phyloP scores from a whole-genome alignment of 64 coral and sea anemone genomes.

The Montipora capricornis region DNA sequence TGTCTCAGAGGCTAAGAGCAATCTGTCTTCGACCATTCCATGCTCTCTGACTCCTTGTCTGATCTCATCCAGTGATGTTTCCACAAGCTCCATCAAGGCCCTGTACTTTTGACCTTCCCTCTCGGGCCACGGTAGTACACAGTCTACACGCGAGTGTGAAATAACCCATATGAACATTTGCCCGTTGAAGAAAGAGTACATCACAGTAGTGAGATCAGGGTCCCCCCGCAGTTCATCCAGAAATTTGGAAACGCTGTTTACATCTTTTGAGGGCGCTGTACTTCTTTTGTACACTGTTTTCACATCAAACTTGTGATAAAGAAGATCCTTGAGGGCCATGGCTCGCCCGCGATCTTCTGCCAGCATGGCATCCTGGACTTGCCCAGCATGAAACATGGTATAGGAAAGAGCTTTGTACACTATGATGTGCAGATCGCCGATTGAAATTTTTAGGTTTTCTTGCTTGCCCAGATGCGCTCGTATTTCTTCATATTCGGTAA shows the following conservation, averaged over 20 bases:
- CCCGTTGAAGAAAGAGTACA: constrained; percentile 28
- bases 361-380: constrained; percentile 1
- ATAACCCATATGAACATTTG: constrained; percentile 22
- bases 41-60: neutral
- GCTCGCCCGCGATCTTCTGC: constrained; percentile 41
- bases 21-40: constrained; percentile 18
- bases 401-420: constrained; percentile 27
- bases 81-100: constrained; percentile 9
- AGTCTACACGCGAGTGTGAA: neutral
- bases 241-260: neutral
- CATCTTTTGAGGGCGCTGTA: neutral
- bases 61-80: constrained; percentile 6
- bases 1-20: neutral
- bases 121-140: constrained; percentile 17
- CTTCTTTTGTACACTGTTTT: constrained; percentile 21
- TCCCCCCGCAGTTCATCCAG: neutral
- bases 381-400: neutral
- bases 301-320: neutral
- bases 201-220: neutral
- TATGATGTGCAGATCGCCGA: constrained; percentile 20
- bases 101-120: constrained; percentile 6
- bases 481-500: constrained; percentile 9
- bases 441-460: constrained; percentile 17
- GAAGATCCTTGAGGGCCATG: constrained; percentile 49
- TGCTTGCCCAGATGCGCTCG: constrained; percentile 8